Evolutionary conservation across 2,888 invertebrate species (phyloP), one percentile per base, ranked within the genome.

Genomic region (Caenorhabditis sulstoni): DNA sequence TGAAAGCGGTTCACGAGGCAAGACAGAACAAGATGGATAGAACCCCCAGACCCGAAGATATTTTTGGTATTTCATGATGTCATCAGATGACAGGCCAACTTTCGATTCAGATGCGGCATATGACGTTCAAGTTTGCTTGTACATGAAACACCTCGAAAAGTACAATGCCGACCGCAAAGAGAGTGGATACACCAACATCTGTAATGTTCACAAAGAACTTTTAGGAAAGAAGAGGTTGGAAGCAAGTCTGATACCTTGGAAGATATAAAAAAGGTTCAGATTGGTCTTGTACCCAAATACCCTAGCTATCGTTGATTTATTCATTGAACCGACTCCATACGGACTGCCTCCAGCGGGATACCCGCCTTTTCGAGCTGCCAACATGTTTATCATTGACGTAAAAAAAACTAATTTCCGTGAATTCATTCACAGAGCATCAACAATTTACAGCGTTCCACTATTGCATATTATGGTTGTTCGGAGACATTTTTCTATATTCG

Each of bases 241-340:
- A n/a, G n/a, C n/a, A n/a, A n/a, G n/a, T n/a, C n/a, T n/a, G n/a
- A n/a, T n/a, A n/a, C n/a, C n/a, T n/a, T n/a, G n/a, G n/a, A n/a
- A n/a, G n/a, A n/a, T n/a, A n/a, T n/a, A 35, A 2, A 7, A 20
- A 4, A n/a, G 18, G 45, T 78, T 47, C 59, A 84, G 88, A 47
- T 65, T 88, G 4, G 87, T 88, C 50, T 83, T 88, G 53, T 88
- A 87, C 67, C 80, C 87, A 9, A 86, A 88, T 53, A 82, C 86
- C 3, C 83, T 88, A 22, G 65, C 87, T 16, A 61, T 88, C n/a
- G 81, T 81, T 16, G 76, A 81, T 47, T 58, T 77, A n/a, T 67
- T 80, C 49, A 83, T 86, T 23, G 86, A 86, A 57, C 87, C 88
- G 22, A 83, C 81, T 35, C 50, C 55, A 16, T 66, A 59, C 16